Evolutionary conservation across 2,113 vertebrate species (phyloP), one percentile per base, ranked within the genome.

Genomic region (Mustela nigripes): DNA sequence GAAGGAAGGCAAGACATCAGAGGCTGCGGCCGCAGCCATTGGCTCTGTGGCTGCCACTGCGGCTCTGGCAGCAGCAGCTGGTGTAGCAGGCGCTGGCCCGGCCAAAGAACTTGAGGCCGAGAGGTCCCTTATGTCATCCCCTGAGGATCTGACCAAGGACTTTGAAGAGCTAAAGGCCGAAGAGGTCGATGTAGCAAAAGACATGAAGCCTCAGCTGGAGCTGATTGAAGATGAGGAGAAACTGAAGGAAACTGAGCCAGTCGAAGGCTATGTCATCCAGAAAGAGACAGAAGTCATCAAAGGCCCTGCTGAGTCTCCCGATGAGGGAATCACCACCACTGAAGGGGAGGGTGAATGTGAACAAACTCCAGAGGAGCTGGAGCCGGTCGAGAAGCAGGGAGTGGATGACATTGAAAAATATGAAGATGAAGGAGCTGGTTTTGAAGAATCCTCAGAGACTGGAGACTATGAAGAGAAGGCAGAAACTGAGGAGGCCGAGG

Each of bases 101-200:
- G 86, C 97, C 85, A 99, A 98, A 4, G 99, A 99, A 50, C 99
- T 99, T 22, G 99, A 99, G 89, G 98, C 90, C 0, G 99, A 99
- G 98, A 98, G 99, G 96, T 99, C 99, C 22, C 98, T 99, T 16
- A 99, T 99, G 99, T 99, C 99, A 36, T 99, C 99, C 96, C 99
- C 99, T 80, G 99, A 99, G 84, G 99, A 99, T 97, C 99, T 99
- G 94, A 99, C 99, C 74, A 99, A 99, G 97, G 99, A 99, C 96
- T 99, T 99, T 98, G 99, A 99, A 95, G 99, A 99, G 96, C 98
- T 99, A 69, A 99, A 98, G 98, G 99, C 99, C 58, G 99, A 99
- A 97, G 99, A 99, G 95, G 97, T 99, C 2, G 98, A 98, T 80
- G 99, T 99, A 28, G 98, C 98, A 11, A 98, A 99, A 82, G 99